Evolutionary conservation across 2,888 invertebrate species (phyloP), one percentile per base, ranked within the genome.

Genomic region (Eledona agricola): DNA sequence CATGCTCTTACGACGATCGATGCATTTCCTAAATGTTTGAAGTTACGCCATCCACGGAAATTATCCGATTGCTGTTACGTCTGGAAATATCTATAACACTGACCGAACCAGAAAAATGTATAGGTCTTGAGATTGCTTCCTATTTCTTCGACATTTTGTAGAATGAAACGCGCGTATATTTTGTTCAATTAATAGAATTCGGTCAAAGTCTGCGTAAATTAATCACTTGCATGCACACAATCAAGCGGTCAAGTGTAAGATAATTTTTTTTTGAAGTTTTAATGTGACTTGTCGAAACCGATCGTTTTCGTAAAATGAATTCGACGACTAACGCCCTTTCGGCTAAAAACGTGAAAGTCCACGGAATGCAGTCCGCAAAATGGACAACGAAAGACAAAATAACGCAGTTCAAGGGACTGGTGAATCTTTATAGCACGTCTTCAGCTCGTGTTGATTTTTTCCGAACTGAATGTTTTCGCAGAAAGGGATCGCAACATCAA

Each of bases 381-480:
- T 86, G 86, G 86, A 80, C 83, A 1, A 82, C 82, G 26, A 82
- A 79, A 62, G 86, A 87, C 62, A 86, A 86, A 74, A 80, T 86
- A 29, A 80, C 80, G 38, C 86, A 86, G 66, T 86, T 85, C 61
- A 80, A 85, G 31, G 85, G 85, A 13, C 77, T 87, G 19, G 80
- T 85, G 17, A 84, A 83, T 67, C 75, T 87, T 45, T 82, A 84
- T 63, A 83, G 86, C 86, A 74, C 75, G 76, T 47, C 7, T 29
- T 10, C 3, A 29, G 7, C 5, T 4, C 4, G 3, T 3, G 9
- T 12, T 7, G 4, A 11, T 11, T 7, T 16, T 11, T 31, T 2
- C 7, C 7, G 3, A 15, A 35, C 6, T 28, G 4, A 7, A 16
- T n/a, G n/a, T n/a, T n/a, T n/a, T n/a, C n/a, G n/a, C n/a, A 85